These are phyloP conservation scores for Grantiella picta DNA, from an alignment of 2,113 vertebrate genomes.

Conservation along the genomic window DNA sequence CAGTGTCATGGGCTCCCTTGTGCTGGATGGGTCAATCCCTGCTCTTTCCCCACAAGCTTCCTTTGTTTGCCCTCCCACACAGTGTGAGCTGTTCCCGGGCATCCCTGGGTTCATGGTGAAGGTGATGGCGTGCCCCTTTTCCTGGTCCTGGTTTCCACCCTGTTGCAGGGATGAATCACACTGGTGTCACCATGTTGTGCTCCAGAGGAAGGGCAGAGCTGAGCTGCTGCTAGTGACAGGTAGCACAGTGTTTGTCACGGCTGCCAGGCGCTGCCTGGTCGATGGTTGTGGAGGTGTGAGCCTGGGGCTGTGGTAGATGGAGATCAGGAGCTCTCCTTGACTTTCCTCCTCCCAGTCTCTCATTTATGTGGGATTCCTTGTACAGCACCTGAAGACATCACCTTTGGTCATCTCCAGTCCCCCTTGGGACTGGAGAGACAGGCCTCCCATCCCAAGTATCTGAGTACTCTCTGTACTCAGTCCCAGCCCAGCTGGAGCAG, in stretches of 20 bases:
- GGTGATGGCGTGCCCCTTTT: neutral
- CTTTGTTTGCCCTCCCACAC: rapidly evolving
- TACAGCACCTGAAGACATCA: neutral
- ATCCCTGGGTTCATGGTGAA: neutral
- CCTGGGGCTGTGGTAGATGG: neutral
- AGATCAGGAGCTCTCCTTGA: neutral
- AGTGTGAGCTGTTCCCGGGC: too few species aligned
- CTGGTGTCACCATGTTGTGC: conserved; percentile 25
- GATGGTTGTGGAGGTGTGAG: neutral
- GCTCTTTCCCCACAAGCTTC: neutral
- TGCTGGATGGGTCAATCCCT: rapidly evolving
- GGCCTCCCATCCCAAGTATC: neutral
- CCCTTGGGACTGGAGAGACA: neutral
- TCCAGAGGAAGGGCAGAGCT: conserved; percentile 11
- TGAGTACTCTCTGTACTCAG: neutral
- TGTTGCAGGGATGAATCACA: conserved; percentile 19
- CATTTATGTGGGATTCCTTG: rapidly evolving
- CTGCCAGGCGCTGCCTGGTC: neutral
- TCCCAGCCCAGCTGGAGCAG: rapidly evolving
- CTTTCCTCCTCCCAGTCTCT: neutral
- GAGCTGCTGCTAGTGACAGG: neutral
- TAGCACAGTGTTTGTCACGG: rapidly evolving
- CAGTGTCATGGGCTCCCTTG: rapidly evolving
- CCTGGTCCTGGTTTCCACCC: neutral
- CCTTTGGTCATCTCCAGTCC: neutral